phyloP scores from a whole-genome alignment of 2,888 invertebrate genomes.

The Calameuta filiformis region DNA sequence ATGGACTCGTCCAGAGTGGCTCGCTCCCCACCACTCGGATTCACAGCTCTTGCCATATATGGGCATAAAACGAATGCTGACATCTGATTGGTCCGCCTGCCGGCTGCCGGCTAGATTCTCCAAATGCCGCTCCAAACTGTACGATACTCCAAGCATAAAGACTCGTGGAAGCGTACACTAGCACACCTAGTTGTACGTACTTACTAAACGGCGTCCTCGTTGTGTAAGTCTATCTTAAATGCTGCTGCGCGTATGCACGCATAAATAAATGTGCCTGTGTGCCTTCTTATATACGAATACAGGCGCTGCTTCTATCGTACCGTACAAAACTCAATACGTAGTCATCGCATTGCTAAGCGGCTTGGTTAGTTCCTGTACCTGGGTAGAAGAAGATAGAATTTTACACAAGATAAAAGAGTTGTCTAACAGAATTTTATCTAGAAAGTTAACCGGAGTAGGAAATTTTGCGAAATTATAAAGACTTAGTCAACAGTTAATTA shows the following conservation, averaged over 20 bases:
- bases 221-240: constrained; percentile 12
- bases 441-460: too few species aligned
- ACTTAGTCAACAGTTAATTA: neutral
- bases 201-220: constrained; percentile 50
- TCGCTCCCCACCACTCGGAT: constrained; percentile 68
- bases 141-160: constrained; percentile 51
- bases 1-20: constrained; percentile 56
- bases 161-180: constrained; percentile 46
- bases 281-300: neutral
- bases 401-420: neutral
- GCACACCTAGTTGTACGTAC: constrained; percentile 37
- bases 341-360: neutral
- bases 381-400: neutral
- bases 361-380: neutral
- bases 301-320: neutral
- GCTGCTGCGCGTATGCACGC: neutral
- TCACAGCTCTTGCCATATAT: constrained; percentile 83
- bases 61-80: constrained; percentile 79
- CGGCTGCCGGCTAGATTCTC: constrained; percentile 68
- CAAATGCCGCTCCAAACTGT: constrained; percentile 66
- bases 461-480: neutral
- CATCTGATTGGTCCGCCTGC: constrained; percentile 74
- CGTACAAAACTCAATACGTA: neutral
- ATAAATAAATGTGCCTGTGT: constrained; percentile 11
- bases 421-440: too few species aligned